phyloP scores from a whole-genome alignment of 2,888 invertebrate genomes.

The Plagodis dolabraria region DNA sequence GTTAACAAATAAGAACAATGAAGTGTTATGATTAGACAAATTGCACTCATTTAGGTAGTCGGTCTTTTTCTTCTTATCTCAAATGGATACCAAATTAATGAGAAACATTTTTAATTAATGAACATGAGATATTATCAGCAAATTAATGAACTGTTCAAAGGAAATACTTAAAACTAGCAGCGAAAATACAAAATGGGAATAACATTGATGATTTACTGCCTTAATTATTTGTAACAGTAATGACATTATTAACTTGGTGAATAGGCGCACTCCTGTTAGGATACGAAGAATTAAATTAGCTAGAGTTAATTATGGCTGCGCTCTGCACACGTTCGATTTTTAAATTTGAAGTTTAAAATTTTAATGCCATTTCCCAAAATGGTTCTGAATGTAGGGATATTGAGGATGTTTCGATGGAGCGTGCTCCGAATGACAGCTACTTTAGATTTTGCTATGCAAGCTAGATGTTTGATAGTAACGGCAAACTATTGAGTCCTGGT shows the following conservation, averaged over 20 bases:
- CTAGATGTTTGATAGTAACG: too few relatives aligned
- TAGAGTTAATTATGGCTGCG: too few relatives aligned
- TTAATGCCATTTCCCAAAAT: too few relatives aligned
- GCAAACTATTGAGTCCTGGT: too few relatives aligned
- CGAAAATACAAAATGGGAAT: slow-evolving; percentile 5
- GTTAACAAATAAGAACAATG: slow-evolving; percentile 26
- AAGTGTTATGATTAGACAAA: slow-evolving; percentile 20
- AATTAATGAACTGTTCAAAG: slow-evolving; percentile 19
- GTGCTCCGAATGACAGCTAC: too few relatives aligned
- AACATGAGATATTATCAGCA: slow-evolving; percentile 16
- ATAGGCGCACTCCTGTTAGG: too few relatives aligned
- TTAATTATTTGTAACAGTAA: slow-evolving; percentile 15
- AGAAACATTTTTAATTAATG: slow-evolving; percentile 22
- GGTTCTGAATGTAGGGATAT: too few relatives aligned
- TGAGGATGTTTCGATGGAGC: too few relatives aligned
- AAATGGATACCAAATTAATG: slow-evolving; percentile 15
- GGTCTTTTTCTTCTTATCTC: slow-evolving; percentile 15
- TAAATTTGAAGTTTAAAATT: too few relatives aligned
- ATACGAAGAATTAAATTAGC: too few relatives aligned
- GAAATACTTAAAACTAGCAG: slow-evolving; percentile 11
- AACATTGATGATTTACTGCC: slow-evolving; percentile 7
- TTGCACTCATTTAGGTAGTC: slow-evolving; percentile 17
- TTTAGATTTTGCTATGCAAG: too few relatives aligned
- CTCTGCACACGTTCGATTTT: too few relatives aligned
- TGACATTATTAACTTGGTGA: slow-evolving; percentile 6